A percentile compares a stretch with the other conserved stretches of the same genome.
Evolutionary conservation across 2,888 invertebrate genomes (phyloP).

Genomic region (Leptothorax acervorum): DNA sequence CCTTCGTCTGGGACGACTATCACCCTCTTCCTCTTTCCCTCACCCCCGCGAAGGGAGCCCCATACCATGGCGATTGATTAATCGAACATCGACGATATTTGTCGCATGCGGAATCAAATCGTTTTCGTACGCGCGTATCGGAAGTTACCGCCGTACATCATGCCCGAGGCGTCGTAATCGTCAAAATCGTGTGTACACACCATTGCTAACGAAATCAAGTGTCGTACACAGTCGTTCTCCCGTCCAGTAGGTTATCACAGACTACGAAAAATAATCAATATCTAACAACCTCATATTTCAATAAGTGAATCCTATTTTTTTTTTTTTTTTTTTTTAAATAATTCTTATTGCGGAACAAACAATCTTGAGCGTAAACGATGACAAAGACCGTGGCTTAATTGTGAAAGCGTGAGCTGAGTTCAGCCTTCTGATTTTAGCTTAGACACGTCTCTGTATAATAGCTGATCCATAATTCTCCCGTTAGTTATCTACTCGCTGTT

Average conservation of each 20-base stretch:
- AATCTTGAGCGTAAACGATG: not conserved
- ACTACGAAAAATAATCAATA: not conserved
- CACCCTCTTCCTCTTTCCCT: slow-evolving; percentile 15
- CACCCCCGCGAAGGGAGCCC: not conserved
- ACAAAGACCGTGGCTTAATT: not conserved
- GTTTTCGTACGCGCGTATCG: slow-evolving; percentile 2
- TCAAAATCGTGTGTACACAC: slow-evolving; percentile 5
- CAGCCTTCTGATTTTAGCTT: not conserved
- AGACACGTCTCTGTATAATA: not conserved
- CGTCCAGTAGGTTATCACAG: not conserved
- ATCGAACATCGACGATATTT: slow-evolving; percentile 63
- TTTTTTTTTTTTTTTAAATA: not conserved
- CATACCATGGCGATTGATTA: slow-evolving; percentile 66
- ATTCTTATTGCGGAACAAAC: not conserved
- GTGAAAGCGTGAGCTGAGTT: not conserved
- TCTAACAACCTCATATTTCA: not conserved
- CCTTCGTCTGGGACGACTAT: slow-evolving; percentile 69
- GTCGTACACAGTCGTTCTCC: no score
- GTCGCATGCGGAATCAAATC: slow-evolving; percentile 31
- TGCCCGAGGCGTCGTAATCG: not conserved
- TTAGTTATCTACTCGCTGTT: not conserved
- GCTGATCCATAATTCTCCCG: not conserved
- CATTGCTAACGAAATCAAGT: not conserved
- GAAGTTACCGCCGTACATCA: not conserved
- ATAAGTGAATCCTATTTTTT: not conserved